Conservation (phyloP, 2,113 vertebrate species). For the Amphiprion percula region DNA sequence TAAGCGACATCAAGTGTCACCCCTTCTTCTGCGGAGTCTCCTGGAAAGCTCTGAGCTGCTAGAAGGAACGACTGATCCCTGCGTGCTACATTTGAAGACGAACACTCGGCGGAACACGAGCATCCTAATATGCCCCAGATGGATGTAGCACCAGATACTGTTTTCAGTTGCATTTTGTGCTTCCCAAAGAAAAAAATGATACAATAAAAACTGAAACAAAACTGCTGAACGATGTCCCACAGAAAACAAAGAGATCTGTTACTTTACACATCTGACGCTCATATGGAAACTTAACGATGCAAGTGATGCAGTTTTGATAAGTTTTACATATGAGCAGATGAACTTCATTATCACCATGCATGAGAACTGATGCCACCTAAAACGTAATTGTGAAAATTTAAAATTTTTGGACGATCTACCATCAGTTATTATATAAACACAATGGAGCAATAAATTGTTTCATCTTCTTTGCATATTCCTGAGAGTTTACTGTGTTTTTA, state of each 20-base stretch:
- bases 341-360: conserved; percentile 22
- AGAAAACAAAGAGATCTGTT: conserved; percentile 6
- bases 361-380: conserved; percentile 25
- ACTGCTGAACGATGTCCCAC: background rate
- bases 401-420: conserved; percentile 19
- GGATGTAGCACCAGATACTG: conserved; percentile 8
- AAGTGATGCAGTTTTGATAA: conserved; percentile 41
- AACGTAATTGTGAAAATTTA: conserved; percentile 11
- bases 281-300: background rate
- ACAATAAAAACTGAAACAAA: conserved; percentile 39
- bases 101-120: background rate
- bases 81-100: background rate
- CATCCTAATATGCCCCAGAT: conserved; percentile 12
- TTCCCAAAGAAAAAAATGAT: conserved; percentile 54
- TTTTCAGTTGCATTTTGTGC: conserved; percentile 39
- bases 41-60: conserved; percentile 90
- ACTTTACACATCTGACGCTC: background rate
- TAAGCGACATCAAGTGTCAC: conserved; percentile 92
- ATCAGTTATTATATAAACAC: conserved; percentile 26
- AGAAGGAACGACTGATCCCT: conserved; percentile 30
- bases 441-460: conserved; percentile 48
- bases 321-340: conserved; percentile 22
- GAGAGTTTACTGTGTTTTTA: background rate
- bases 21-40: conserved; percentile 91
- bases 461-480: conserved; percentile 19